Conservation (phyloP, 53 echinoderm and acorn worm genomes). For the Astropecten irregularis region DNA sequence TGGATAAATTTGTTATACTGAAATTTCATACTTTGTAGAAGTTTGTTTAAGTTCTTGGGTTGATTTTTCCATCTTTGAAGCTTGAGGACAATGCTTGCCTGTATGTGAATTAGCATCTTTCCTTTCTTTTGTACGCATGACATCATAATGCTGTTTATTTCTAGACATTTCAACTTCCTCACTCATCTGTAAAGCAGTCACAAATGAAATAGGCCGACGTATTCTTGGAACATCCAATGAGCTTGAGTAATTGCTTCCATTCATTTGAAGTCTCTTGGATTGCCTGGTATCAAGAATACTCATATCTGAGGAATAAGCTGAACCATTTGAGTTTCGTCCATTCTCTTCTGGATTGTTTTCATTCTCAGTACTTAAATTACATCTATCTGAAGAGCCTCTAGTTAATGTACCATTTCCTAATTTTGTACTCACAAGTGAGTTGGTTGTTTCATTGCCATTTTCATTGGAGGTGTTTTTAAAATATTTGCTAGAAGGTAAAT, state of each 20-base stretch:
- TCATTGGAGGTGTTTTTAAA: background rate
- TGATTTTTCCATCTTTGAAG: too few species aligned
- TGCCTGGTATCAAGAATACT: constrained; percentile 28
- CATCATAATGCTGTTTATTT: constrained; percentile 15
- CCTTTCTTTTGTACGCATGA: background rate
- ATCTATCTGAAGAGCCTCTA: background rate
- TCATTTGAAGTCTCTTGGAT: background rate
- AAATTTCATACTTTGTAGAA: constrained; percentile 28
- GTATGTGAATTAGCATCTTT: background rate
- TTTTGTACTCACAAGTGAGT: background rate
- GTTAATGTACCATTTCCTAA: background rate
- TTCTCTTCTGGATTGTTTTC: background rate
- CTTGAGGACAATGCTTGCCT: background rate
- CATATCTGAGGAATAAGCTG: background rate
- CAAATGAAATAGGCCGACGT: constrained; percentile 92
- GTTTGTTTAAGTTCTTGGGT: background rate
- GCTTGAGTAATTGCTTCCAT: background rate
- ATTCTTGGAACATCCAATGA: constrained; percentile 70
- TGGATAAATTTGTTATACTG: background rate
- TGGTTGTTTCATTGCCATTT: background rate
- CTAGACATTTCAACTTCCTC: constrained; percentile 73
- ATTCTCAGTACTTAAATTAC: background rate
- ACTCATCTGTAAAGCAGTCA: constrained; percentile 89
- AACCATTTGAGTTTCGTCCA: background rate
- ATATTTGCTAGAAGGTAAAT: background rate